phyloP scores from a whole-genome alignment of 64 coral and sea anemone genomes.

The Pachyseris speciosa region DNA sequence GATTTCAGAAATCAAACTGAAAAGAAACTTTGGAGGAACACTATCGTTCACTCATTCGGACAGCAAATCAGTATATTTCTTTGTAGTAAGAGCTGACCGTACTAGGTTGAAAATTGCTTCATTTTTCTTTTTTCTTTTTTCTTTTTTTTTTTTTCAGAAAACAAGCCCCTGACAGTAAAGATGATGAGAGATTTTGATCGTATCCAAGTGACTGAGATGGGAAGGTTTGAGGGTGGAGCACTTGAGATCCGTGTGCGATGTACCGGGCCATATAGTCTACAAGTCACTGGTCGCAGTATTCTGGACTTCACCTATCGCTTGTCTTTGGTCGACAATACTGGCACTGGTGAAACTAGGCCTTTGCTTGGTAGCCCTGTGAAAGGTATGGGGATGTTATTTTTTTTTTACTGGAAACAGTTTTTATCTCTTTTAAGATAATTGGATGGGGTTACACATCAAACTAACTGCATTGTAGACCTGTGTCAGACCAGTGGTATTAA shows the following conservation, averaged over 20 bases:
- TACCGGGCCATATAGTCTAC: conserved; percentile 56
- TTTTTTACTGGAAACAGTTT: too few relatives aligned
- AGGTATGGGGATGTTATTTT: neutral
- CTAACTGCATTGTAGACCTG: too few relatives aligned
- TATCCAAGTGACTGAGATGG: conserved; percentile 47
- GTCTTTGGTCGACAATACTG: neutral
- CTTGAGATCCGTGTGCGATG: conserved; percentile 51
- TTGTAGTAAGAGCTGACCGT: too few relatives aligned
- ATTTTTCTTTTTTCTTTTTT: too few relatives aligned
- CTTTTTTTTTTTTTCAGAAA: neutral
- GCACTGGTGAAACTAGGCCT: neutral
- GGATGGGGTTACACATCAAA: too few relatives aligned
- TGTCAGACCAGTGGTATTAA: too few relatives aligned
- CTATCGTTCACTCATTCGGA: too few relatives aligned
- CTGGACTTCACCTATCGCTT: conserved; percentile 73
- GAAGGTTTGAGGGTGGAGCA: neutral
- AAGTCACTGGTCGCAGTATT: conserved; percentile 58
- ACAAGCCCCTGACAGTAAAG: neutral
- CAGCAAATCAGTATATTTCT: too few relatives aligned
- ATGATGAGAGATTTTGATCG: neutral
- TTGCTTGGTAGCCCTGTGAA: conserved; percentile 53
- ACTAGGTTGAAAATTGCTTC: too few relatives aligned
- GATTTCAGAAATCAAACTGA: too few relatives aligned
- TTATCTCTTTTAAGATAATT: too few relatives aligned
- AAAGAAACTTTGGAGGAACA: too few relatives aligned